Conservation (phyloP, 2,888 invertebrate genomes). For the Drosophila niveifrons region DNA sequence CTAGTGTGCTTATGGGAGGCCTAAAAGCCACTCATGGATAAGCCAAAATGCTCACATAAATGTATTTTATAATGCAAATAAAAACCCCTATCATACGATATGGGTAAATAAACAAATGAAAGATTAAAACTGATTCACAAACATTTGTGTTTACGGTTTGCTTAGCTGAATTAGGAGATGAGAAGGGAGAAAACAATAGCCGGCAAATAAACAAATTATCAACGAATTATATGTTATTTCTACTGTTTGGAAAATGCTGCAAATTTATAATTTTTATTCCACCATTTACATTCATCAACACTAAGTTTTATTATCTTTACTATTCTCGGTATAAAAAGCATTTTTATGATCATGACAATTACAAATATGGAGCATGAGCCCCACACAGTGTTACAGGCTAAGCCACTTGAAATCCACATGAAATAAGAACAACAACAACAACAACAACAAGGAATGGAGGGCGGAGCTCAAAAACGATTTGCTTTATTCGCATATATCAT, state of each 20-base stretch:
- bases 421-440: slow-evolving; percentile 18
- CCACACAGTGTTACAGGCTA: slow-evolving; percentile 28
- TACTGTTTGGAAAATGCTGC: too few species aligned
- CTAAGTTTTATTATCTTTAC: neutral
- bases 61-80: slow-evolving; percentile 41
- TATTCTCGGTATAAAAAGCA: neutral
- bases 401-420: slow-evolving; percentile 44
- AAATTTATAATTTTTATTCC: neutral
- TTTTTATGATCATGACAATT: slow-evolving; percentile 35
- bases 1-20: slow-evolving; percentile 35
- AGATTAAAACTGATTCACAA: neutral
- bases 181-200: neutral
- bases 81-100: slow-evolving; percentile 23
- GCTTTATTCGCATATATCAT: slow-evolving; percentile 66
- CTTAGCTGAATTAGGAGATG: neutral
- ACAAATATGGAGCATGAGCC: slow-evolving; percentile 33
- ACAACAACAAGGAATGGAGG: slow-evolving; percentile 27
- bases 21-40: slow-evolving; percentile 57
- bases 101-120: slow-evolving; percentile 6
- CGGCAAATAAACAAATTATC: neutral
- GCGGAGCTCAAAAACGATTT: slow-evolving; percentile 61
- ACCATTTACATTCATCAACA: neutral
- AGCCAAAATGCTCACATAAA: slow-evolving; percentile 62
- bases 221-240: neutral
- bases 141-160: neutral